Percentiles rank a stretch among this genome's conserved stretches.
phyloP scores from a whole-genome alignment of 2,113 vertebrate species.

The Psammodynastes pulverulentus region DNA sequence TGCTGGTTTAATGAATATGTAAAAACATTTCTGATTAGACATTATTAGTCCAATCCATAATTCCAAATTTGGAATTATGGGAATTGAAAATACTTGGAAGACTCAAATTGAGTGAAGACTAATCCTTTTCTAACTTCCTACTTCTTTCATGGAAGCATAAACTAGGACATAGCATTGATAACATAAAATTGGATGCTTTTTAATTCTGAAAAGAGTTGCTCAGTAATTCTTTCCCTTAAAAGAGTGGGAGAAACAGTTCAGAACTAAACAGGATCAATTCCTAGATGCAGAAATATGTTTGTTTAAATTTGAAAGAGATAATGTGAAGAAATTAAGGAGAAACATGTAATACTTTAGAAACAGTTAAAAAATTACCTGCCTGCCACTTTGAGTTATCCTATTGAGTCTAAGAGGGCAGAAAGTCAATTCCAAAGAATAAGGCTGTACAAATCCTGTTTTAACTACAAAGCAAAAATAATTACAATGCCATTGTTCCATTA shows the following conservation, averaged over 20 bases:
- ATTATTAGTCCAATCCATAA: neutral
- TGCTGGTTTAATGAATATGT: neutral
- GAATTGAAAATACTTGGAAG: neutral
- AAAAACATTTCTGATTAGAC: neutral
- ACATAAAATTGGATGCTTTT: neutral
- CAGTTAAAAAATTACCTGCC: constrained; percentile 36
- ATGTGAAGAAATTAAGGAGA: constrained; percentile 28
- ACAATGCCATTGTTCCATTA: constrained; percentile 17
- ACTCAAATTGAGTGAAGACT: neutral
- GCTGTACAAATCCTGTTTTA: neutral
- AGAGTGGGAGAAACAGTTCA: neutral
- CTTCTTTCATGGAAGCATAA: neutral
- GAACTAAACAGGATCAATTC: neutral
- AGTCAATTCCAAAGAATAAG: constrained; percentile 22
- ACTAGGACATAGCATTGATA: too few relatives aligned
- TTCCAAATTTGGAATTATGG: neutral
- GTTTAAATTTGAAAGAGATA: constrained; percentile 15
- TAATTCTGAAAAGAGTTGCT: neutral
- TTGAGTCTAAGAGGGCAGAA: constrained; percentile 13
- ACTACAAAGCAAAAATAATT: neutral
- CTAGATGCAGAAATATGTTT: neutral
- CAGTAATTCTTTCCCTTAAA: neutral
- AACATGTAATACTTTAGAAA: constrained; percentile 12
- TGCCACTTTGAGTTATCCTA: neutral
- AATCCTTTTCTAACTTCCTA: constrained; percentile 21